A percentile compares a stretch with the other conserved stretches of the same genome.
Conservation (phyloP, 1,140 invertebrate genomes). For the Camponotus pennsylvanicus region DNA sequence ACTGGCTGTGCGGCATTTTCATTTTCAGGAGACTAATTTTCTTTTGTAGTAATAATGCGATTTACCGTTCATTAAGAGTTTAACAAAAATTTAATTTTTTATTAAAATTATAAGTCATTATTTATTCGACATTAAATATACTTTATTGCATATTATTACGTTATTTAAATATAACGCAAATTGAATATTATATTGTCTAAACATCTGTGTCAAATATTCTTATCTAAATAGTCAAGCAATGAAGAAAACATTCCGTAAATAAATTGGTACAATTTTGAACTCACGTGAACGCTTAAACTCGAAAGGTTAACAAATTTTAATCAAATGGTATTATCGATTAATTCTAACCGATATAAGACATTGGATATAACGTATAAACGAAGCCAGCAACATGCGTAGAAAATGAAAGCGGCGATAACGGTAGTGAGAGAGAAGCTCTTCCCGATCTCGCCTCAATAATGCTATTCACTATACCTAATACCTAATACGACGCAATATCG, state of each 20-base stretch:
- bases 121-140: background rate
- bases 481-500: slow-evolving; percentile 14
- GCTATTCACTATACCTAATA: background rate
- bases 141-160: background rate
- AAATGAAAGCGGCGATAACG: slow-evolving; percentile 22
- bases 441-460: slow-evolving; percentile 7
- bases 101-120: slow-evolving; percentile 17
- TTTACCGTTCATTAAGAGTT: slow-evolving; percentile 9
- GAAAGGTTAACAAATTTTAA: background rate
- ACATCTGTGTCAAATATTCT: background rate
- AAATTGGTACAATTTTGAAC: background rate
- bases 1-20: background rate
- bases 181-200: slow-evolving; percentile 7
- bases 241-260: background rate
- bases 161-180: background rate
- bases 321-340: slow-evolving; percentile 20
- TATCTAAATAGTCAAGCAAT: background rate
- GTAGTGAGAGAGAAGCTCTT: background rate
- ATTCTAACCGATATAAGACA: background rate
- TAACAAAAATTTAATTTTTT: background rate
- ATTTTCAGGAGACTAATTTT: background rate
- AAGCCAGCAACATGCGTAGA: background rate
- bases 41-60: slow-evolving; percentile 13
- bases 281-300: background rate
- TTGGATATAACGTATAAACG: background rate